Evolutionary conservation across 2,797 vertebrate genomes (phyloP).

Genomic region (Enteromius afrohamiltoni): DNA sequence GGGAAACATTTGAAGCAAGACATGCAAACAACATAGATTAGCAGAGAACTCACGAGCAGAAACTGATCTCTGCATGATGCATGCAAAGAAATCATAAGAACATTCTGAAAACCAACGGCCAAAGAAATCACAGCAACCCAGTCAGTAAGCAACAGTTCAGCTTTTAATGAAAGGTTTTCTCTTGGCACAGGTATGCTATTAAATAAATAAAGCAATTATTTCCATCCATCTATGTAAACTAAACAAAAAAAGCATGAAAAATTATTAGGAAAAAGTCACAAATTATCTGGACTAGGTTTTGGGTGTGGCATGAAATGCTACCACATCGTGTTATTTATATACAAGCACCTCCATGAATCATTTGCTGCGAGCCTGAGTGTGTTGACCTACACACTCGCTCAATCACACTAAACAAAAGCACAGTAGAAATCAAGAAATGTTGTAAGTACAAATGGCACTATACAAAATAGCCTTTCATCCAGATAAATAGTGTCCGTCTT

Average conservation of each 20-base stretch:
- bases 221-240: constrained; percentile 82
- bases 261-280: constrained; percentile 59
- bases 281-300: constrained; percentile 34
- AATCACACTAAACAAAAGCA: constrained; percentile 28
- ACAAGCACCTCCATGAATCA: constrained; percentile 66
- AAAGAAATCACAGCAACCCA: constrained; percentile 44
- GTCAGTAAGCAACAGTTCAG: constrained; percentile 39
- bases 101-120: not conserved
- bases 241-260: constrained; percentile 73
- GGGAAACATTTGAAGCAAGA: constrained; percentile 24
- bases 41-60: not conserved
- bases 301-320: constrained; percentile 57
- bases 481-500: constrained; percentile 40
- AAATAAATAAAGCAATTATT: constrained; percentile 87
- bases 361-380: constrained; percentile 40
- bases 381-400: constrained; percentile 18
- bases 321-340: constrained; percentile 67
- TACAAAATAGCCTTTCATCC: constrained; percentile 29
- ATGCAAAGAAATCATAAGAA: constrained; percentile 20
- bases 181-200: constrained; percentile 85
- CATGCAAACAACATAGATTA: constrained; percentile 7
- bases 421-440: constrained; percentile 42
- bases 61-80: constrained; percentile 4
- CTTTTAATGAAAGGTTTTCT: constrained; percentile 83
- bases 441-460: constrained; percentile 32